Conservation (phyloP, 2,113 vertebrate genomes). For the Pao palembangensis region DNA sequence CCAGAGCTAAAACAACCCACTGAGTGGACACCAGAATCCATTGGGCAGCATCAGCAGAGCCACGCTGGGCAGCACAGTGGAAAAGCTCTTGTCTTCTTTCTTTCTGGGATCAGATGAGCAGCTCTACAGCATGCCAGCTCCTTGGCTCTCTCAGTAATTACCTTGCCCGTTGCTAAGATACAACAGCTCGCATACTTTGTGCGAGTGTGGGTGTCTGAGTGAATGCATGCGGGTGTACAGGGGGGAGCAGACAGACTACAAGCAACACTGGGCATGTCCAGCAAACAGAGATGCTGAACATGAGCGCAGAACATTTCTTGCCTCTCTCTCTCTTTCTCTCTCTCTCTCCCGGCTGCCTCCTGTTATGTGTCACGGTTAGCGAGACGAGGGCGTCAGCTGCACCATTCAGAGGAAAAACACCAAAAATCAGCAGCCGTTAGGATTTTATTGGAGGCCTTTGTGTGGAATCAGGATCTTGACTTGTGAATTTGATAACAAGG, state of each 20-base stretch:
- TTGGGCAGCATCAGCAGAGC: constrained; percentile 33
- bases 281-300: constrained; percentile 59
- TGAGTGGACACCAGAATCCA: constrained; percentile 15
- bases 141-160: constrained; percentile 81
- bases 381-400: constrained; percentile 46
- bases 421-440: constrained; percentile 48
- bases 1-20: neutral
- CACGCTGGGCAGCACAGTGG: constrained; percentile 56
- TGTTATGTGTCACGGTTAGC: constrained; percentile 25
- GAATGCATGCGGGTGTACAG: constrained; percentile 69
- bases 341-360: constrained; percentile 29
- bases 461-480: constrained; percentile 1
- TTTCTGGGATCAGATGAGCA: constrained; percentile 75
- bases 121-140: constrained; percentile 80
- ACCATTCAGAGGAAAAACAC: constrained; percentile 38
- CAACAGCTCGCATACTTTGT: constrained; percentile 80
- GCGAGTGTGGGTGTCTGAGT: constrained; percentile 77
- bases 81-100: constrained; percentile 38
- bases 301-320: constrained; percentile 58
- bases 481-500: neutral
- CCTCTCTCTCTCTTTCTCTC: constrained; percentile 14
- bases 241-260: constrained; percentile 64
- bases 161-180: constrained; percentile 83
- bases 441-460: constrained; percentile 16
- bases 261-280: constrained; percentile 62